A percentile compares a stretch with the other conserved stretches of the same genome.
Evolutionary conservation across 2,797 vertebrate genomes (phyloP).

Genomic region (Chloroceryle inda): DNA sequence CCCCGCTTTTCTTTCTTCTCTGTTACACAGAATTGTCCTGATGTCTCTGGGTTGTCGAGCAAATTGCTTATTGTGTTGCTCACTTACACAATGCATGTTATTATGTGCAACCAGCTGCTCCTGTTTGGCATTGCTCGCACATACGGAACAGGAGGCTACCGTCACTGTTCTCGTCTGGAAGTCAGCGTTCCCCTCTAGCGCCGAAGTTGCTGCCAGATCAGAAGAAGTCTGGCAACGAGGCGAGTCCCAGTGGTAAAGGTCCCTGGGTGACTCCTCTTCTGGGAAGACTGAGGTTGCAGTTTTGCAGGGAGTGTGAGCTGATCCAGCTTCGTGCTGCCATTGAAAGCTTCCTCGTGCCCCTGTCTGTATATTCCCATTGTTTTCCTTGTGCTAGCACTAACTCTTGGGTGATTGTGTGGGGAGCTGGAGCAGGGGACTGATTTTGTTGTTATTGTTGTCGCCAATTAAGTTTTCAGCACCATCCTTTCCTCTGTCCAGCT

Average conservation of each 20-base stretch:
- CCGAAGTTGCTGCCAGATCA: conserved; percentile 22
- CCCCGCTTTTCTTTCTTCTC: conserved; percentile 56
- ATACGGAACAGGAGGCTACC: conserved; percentile 59
- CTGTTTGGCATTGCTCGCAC: conserved; percentile 58
- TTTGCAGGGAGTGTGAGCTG: neutral
- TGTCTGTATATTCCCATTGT: neutral
- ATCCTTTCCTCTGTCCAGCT: conserved; percentile 35
- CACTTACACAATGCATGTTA: conserved; percentile 73
- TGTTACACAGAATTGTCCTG: conserved; percentile 58
- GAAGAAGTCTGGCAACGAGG: neutral
- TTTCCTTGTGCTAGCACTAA: neutral
- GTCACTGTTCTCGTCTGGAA: conserved; percentile 4
- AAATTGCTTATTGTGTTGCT: conserved; percentile 76
- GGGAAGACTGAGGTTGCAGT: neutral
- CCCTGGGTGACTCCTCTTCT: neutral
- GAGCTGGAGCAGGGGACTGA: conserved; percentile 10
- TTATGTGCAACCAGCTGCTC: conserved; percentile 77
- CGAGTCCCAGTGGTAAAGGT: neutral
- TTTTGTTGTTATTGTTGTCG: conserved; percentile 16
- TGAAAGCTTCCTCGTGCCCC: neutral
- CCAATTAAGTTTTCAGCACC: conserved; percentile 66
- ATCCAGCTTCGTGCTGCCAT: neutral
- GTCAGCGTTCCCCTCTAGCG: neutral
- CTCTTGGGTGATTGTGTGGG: neutral
- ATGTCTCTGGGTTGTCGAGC: conserved; percentile 71